Base-by-base conservation (phyloP, 2,888 invertebrate species). In the Cryptocephalus moraei region DNA sequence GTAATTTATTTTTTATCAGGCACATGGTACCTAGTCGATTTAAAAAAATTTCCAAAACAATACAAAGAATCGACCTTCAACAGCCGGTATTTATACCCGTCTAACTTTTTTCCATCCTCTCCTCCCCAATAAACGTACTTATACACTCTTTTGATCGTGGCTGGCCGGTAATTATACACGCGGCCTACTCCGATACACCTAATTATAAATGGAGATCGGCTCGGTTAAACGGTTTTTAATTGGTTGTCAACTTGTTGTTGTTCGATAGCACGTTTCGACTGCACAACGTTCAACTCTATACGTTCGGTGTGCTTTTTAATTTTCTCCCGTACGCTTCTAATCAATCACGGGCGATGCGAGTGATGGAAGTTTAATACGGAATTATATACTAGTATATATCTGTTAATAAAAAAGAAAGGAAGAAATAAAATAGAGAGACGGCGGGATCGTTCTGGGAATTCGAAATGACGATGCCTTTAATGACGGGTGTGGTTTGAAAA, bases 141-240 rank as follows among this genome's bases (percentile, higher is more conserved):
- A 6, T 22, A 22, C 22, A 6, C 22, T 22, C 58, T 56, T 59
- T 59, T 61, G 61, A 64, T 64, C 63, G 64, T 61, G 62, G 64
- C 60, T 63, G 64, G 64, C 62, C 62, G 57, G 64, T 65, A 65
- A 66, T 36, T 36, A 36, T 22, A 65, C 65, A 66, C 60, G 57
- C 61, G 59, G 60, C 64, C 62, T 64, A 62, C 65, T 66, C 64
- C 63, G 66, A 67, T 66, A 65, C 65, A 65, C 66, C 62, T 67
- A 65, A 67, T 67, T 67, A 67, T 63, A 66, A 65, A 63, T 60
- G 64, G 61, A 63, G 63, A 64, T 65, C 61, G 62, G 60, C 55
- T 53, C 56, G 60, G 62, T 63, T 66, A 65, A 67, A 67, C 63
- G 65, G 62, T 67, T 67, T 67, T 67, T 67, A 67, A 67, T 67